Conservation (phyloP, 2,888 invertebrate genomes). For the Odontomyia ornata region DNA sequence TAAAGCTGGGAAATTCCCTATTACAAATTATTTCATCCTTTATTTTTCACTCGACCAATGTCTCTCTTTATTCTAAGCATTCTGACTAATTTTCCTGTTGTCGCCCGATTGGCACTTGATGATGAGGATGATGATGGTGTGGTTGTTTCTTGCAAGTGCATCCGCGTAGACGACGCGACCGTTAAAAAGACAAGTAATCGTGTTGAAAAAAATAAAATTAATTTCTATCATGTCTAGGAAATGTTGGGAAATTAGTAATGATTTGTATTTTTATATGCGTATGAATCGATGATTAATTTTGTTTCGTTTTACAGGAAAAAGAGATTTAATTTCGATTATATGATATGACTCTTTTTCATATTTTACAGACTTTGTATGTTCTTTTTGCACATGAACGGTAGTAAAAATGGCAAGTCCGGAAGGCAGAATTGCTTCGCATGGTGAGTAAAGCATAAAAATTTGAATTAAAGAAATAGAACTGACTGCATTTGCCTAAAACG, state of each 20-base stretch:
- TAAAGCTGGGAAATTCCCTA: conserved; percentile 37
- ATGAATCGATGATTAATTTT: not conserved
- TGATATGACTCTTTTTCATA: conserved; percentile 3
- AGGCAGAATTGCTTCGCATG: conserved; percentile 47
- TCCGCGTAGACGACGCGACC: conserved; percentile 9
- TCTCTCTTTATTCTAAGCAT: conserved; percentile 28
- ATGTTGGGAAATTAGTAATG: conserved; percentile 22
- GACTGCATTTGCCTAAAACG: no score
- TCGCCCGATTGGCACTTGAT: not conserved
- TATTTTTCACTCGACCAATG: conserved; percentile 15
- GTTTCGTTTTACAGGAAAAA: conserved; percentile 8
- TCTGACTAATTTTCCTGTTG: conserved; percentile 35
- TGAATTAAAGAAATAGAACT: no score
- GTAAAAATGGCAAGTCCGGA: conserved; percentile 48
- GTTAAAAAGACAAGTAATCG: not conserved
- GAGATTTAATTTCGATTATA: conserved; percentile 26
- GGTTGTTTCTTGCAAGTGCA: not conserved
- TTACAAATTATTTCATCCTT: conserved; percentile 38
- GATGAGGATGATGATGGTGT: not conserved
- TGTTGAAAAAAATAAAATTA: no score
- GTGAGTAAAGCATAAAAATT: conserved; percentile 44
- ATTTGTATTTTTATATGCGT: conserved; percentile 3
- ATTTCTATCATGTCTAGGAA: not conserved
- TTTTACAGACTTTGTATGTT: conserved; percentile 29
- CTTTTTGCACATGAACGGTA: conserved; percentile 33